Base-by-base conservation (phyloP, 2,888 invertebrate genomes). In the Lymantria dispar region DNA sequence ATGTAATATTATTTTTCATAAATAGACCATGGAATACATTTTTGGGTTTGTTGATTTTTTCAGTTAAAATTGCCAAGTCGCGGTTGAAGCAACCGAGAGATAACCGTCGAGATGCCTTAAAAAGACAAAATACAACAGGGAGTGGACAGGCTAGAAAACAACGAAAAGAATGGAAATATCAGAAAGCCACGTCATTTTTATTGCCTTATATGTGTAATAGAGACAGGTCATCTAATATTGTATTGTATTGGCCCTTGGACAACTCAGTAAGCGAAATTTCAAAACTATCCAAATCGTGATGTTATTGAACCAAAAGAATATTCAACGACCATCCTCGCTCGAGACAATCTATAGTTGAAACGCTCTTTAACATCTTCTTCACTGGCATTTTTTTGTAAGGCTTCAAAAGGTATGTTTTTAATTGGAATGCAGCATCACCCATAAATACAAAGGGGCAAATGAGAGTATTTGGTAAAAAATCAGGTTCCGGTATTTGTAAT, bases 181-280 rank as follows among this genome's bases (percentile, higher is more conserved):
- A 51, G 41, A 49, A 57, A 38, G 42, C 45, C 37, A 57, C 54
- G 57, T 48, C 50, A 49, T 54, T 47, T 42, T 47, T 57, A 38
- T 44, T 56, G 39, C 58, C 58, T 14, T 56, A 58, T 36, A 58
- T 60, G 53, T 31, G 41, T 29, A 58, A 56, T 43, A 54, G 60
- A 56, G 50, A 51, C 30, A 44, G 58, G 37, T 13, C 50, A 48
- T 47, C 53, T 56, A 58, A 50, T 57, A 55, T 47, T 37, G 37
- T 11, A 37, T n/a, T n/a, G n/a, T n/a, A n/a, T n/a, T n/a, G n/a
- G n/a, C 3, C 37, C 37, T 37, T 37, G 9, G 37, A 37, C 7
- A 11, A 37, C 37, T 8, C 37, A n/a, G 48, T 38, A 48, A 53
- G 42, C 39, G 52, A 49, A 36, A 57, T 37, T 54, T 53, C 50